Base-by-base conservation (phyloP, 2,797 vertebrate species). In the Molossus molossus region DNA sequence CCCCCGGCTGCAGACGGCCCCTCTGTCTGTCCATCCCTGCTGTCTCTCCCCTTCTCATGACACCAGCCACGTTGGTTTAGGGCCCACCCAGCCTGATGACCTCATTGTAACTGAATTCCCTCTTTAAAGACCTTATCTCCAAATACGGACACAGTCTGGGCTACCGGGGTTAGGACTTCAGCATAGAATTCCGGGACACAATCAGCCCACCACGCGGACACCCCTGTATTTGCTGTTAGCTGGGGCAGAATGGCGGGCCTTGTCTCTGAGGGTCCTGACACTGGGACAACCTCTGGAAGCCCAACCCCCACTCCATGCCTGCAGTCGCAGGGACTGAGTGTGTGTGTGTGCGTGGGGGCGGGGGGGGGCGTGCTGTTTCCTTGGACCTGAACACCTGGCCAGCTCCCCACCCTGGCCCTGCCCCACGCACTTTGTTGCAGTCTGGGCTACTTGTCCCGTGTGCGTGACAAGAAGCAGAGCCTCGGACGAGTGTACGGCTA, bases 401-500 rank as follows among this genome's bases (percentile, higher is more conserved):
- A 1, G 45, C 55, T 10, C 23, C 25, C 2, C 0, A 0, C 20
- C 23, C 60, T 0, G 45, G 20, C 3, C 40, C 37, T 1, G 18
- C 67, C 81, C 67, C 6, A 0, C 75, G 2, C 94, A 92, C 83
- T 95, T 81, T 50, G 0, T 88, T 97, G 27, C 91, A 97, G 93
- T 50, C 93, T 48, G 79, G 97, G 95, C 75, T 96, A 13, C 9
- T 62, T 14, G n/a, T 73, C 84, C 80, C 95, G 1, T 94, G 8
- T 15, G 45, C 8, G 3, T 1, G 93, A 95, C 7, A 94, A 84
- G 81, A 88, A 94, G 11, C 95, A 82, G 75, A 98, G 93, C 12
- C 90, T 98, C 12, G 98, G 98, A 18, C 98, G 97, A 85, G 98
- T 98, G 17, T 98, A 98, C 0, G 98, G 98, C 18, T 99, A 98